Base-by-base conservation (phyloP, 2,113 vertebrate genomes). In the Talpa occidentalis region DNA sequence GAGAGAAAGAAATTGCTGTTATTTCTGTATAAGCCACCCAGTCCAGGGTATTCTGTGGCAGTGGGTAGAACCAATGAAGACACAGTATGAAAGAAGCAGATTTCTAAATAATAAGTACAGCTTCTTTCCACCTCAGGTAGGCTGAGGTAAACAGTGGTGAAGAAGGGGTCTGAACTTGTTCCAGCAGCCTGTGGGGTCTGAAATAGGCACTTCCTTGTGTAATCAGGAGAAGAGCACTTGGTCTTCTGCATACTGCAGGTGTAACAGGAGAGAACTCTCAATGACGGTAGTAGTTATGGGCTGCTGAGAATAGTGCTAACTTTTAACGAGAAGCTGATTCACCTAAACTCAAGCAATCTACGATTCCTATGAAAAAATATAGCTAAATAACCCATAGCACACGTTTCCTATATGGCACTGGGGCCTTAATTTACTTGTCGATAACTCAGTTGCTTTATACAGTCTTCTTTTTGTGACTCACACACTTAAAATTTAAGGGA, bases 401-500 rank as follows among this genome's bases (percentile, higher is more conserved):
- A 42, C 4, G n/a, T 70, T 93, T 44, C 49, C 28, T 7, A 72
- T 1, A 40, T 93, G 47, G 69, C 35, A 90, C 17, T 76, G 17
- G 21, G 2, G 10, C 30, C 49, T 81, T 80, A 67, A 52, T 73
- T 92, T 88, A 81, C 70, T 54, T 35, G 90, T 17, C 40, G 81
- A 84, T 76, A 66, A 88, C 67, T 8, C 47, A 76, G 49, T n/a
- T 83, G 80, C 56, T 86, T 96, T 80, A 82, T 69, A 64, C 32
- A 54, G 72, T 49, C 73, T 56, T 90, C 30, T 85, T 62, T 66
- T 74, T 91, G 54, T 32, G 52, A n/a, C 28, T 87, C 64, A 40
- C 24, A 37, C 70, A 79, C 28, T 87, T 92, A 66, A n/a, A 87
- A 86, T 60, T 93, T 88, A 56, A 91, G 32, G 42, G 17, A 70